Evolutionary conservation across 1,140 invertebrate species (phyloP), one percentile per base, ranked within the genome.

Genomic region (Lamellibrachia luymesi): DNA sequence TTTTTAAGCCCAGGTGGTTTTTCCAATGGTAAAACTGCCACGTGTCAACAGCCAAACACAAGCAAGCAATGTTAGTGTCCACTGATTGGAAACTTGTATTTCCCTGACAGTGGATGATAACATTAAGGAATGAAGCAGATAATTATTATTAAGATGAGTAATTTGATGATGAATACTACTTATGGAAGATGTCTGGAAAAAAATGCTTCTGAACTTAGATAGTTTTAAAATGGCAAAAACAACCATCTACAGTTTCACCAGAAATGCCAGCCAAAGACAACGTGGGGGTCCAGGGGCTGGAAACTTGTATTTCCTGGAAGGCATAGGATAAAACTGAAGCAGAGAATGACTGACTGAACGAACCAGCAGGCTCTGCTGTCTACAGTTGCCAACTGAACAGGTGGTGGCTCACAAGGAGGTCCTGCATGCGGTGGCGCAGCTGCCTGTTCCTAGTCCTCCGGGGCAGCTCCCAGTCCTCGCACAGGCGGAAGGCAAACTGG

Each of bases 351-450:
- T 80, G 64, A 22, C 64, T 80, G 64, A 8, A 80, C 64, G 64
- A 80, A 80, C 64, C 90, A 91, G 90, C 49, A 38, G 4, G 90
- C 27, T 10, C 7, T n/a, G 50, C 51, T 22, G 92, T 52, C 51
- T 52, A 91, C 6, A 92, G 92, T 50, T 99, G 99, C 99, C 99
- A 99, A 95, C 98, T 99, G 96, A 99, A 99, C 64, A 99, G 97
- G 97, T 99, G 99, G 97, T 99, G 99, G 96, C 99, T 99, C 2
- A 99, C 98, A 89, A 99, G 97, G 98, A 99, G 99, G 96, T 99
- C 99, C 93, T 98, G 97, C 1, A 99, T 98, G 94, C 98, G 98
- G 96, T 99, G 98, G 96, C 99, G 99, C 10, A 99, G 96, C 38
- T 98, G 93, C 94, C 93, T 50, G 22, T 93, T 98, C 95, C 94